These are phyloP conservation scores for Pseudochirops cupreus DNA, from an alignment of 2,797 vertebrate genomes.

Conservation along the genomic window DNA sequence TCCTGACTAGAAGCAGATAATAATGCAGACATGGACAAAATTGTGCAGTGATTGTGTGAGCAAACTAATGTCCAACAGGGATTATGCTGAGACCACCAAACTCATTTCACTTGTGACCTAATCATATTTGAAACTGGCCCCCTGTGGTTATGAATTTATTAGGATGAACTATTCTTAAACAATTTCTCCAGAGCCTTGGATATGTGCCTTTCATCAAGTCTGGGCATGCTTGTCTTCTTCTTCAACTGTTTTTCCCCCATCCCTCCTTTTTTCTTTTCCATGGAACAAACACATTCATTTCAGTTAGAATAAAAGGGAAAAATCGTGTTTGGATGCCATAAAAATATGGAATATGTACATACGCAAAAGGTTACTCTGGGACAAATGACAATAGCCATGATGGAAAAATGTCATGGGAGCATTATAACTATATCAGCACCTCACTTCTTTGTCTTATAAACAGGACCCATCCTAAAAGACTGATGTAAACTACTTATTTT, in stretches of 20 bases:
- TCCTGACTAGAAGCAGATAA: slow-evolving; percentile 69
- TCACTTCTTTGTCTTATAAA: background rate
- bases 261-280: background rate
- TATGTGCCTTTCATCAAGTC: slow-evolving; percentile 66
- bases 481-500: background rate
- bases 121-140: slow-evolving; percentile 80
- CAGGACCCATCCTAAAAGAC: slow-evolving; percentile 8
- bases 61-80: slow-evolving; percentile 67
- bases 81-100: slow-evolving; percentile 80
- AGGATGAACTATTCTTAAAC: slow-evolving; percentile 83
- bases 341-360: slow-evolving; percentile 34
- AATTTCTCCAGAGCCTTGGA: slow-evolving; percentile 77
- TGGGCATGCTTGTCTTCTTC: slow-evolving; percentile 56
- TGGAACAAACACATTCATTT: slow-evolving; percentile 58
- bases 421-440: slow-evolving; percentile 43
- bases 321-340: slow-evolving; percentile 56
- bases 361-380: slow-evolving; percentile 11
- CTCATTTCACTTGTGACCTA: slow-evolving; percentile 81
- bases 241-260: slow-evolving; percentile 36
- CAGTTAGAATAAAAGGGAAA: slow-evolving; percentile 50
- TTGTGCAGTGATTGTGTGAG: background rate
- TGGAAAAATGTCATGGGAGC: slow-evolving; percentile 45
- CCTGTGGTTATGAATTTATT: slow-evolving; percentile 83
- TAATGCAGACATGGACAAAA: slow-evolving; percentile 76
- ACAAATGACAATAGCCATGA: slow-evolving; percentile 17